Evolutionary conservation across 2,888 invertebrate genomes (phyloP), one percentile per base, ranked within the genome.

Genomic region (Heliconius sara): DNA sequence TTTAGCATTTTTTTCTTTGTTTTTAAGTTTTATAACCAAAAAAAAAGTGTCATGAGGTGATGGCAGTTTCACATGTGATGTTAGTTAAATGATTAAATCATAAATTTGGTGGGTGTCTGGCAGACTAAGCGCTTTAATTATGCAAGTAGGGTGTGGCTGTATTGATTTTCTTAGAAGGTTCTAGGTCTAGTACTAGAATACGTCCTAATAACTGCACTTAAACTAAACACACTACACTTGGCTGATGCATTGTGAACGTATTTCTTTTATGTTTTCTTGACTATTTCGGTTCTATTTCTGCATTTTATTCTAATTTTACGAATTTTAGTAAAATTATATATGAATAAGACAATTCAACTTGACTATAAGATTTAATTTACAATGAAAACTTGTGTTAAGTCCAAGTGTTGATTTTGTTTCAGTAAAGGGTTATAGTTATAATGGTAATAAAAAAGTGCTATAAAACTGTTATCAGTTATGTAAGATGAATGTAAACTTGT

Each of bases 111-210:
- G 87, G 80, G 57, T 77, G 88, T 84, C 72, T 76, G 77, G 76
- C 67, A 63, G 75, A 88, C 86, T 88, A 88, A 85, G 85, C 77
- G 78, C 82, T 92, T 39, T 92, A 93, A 95, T 95, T 94, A 95
- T 95, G 94, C 93, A 95, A 90, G 91, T 90, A 89, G 95, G 95
- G 95, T 94, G 95, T 95, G 95, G 95, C 95, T 91, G 92, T 95
- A 95, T 95, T 91, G 95, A 95, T 95, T 95, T 95, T 95, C 95
- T 94, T 88, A 88, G 93, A 93, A 94, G 91, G 91, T 93, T 94
- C 95, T 94, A 94, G 94, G 91, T 91, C 91, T 91, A 92, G 90
- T 88, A 89, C 89, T 92, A 93, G 92, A 91, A 91, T 91, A 91
- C 88, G 91, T 91, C 92, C 91, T 90, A 90, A 91, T 89, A 90